phyloP scores from a whole-genome alignment of 64 coral and sea anemone species.

The Stichodactyla helianthus region DNA sequence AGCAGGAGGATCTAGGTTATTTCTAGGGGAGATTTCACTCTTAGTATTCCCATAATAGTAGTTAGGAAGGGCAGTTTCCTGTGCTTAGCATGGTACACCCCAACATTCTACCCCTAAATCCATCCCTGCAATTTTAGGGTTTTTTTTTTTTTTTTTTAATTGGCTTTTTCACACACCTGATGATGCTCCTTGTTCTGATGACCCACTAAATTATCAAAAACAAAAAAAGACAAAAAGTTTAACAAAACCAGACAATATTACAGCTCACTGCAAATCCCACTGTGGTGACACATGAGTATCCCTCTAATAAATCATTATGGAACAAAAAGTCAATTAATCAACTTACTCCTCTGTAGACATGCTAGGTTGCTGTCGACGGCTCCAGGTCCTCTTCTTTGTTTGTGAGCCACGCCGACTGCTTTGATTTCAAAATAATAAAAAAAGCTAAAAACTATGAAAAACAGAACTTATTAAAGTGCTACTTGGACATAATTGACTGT shows the following conservation, averaged over 20 bases:
- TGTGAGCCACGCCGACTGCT: slow-evolving; percentile 90
- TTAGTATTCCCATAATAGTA: too few species aligned
- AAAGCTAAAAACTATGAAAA: neutral
- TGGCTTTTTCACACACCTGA: slow-evolving; percentile 1
- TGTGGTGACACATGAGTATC: too few species aligned
- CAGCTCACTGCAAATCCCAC: too few species aligned
- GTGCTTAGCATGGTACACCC: too few species aligned
- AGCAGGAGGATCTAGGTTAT: too few species aligned
- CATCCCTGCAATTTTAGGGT: neutral
- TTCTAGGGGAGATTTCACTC: too few species aligned
- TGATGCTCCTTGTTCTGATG: slow-evolving; percentile 47
- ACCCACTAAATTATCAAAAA: slow-evolving; percentile 33
- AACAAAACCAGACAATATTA: too few species aligned
- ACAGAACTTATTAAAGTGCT: neutral
- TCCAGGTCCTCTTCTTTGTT: slow-evolving; percentile 89
- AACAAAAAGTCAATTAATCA: neutral
- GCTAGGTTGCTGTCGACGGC: slow-evolving; percentile 81
- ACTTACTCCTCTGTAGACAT: slow-evolving; percentile 98
- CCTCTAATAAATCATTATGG: neutral
- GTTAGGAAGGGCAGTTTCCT: too few species aligned
- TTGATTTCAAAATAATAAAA: neutral
- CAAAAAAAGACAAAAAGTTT: neutral
- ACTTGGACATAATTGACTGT: too few species aligned
- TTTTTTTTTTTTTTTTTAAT: too few species aligned
- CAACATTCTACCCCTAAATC: too few species aligned